Base-by-base conservation (phyloP, 2,113 vertebrate genomes). In the Forbesichthys agassizii region DNA sequence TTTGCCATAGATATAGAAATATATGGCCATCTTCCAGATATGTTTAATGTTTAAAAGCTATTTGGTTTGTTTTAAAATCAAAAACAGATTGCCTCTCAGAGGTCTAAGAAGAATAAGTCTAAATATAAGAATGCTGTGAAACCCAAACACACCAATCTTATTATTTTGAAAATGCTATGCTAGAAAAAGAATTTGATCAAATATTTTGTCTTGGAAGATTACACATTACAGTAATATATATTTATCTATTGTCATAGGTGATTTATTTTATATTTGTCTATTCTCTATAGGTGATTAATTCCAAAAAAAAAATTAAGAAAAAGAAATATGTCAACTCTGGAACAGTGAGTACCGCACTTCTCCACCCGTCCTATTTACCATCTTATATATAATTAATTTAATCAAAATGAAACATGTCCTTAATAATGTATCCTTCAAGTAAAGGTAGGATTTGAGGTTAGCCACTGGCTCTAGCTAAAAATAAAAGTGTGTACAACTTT, bases 221-320 rank as follows among this genome's bases (percentile, higher is more conserved):
- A 56, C 36, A 42, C 36, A 42, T 42, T 42, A 42, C 36, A 42
- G 4, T 42, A 5, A 7, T 42, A 1, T 42, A 8, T 42, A 5
- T 42, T 6, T 42, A 5, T 27, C 27, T 27, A 27, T 27, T 27
- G 27, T 27, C 27, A 27, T 27, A 27, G 1, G 27, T 27, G 27
- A 27, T 27, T 27, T 2, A 27, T 2, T 59, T 12, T 57, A 14
- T 16, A 75, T 3, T 61, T 10, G 62, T 12, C 70, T 61, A 56
- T 84, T 75, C 79, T 71, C 58, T 86, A 20, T 84, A 96, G 96
- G 96, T 98, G 78, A 91, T 97, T 77, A 96, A 96, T 86, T 94
- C 94, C 0, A 95, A 95, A 86, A 98, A 98, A 94, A 98, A 97
- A 92, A 95, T 98, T 94, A 98, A 98, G 93, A 98, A 98, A 88